These are phyloP conservation scores for Polyploca ridens DNA, from an alignment of 2,888 invertebrate species.

Conservation along the genomic window DNA sequence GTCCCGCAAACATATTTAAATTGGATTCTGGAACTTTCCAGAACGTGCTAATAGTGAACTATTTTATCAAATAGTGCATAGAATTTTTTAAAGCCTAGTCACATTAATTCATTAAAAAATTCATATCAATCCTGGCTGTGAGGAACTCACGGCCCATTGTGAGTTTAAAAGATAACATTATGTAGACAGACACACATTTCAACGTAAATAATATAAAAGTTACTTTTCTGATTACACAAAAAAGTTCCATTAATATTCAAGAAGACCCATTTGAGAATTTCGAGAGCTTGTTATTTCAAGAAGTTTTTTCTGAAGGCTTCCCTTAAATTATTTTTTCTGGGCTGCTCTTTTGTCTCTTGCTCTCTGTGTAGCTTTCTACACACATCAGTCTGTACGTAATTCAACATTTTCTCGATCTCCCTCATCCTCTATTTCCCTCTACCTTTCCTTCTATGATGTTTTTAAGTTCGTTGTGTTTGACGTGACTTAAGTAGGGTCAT, in stretches of 20 bases:
- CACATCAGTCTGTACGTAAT: too few relatives aligned
- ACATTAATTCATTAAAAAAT: too few relatives aligned
- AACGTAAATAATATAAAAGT: neutral
- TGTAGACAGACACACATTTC: neutral
- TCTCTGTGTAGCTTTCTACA: too few relatives aligned
- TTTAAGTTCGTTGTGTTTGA: too few relatives aligned
- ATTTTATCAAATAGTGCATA: constrained; percentile 1
- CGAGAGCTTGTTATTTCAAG: neutral
- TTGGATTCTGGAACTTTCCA: constrained; percentile 6
- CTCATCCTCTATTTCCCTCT: too few relatives aligned
- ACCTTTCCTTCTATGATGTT: too few relatives aligned
- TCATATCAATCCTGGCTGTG: too few relatives aligned
- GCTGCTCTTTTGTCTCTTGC: too few relatives aligned
- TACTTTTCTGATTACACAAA: neutral
- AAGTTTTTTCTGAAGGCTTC: neutral
- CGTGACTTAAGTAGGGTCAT: too few relatives aligned
- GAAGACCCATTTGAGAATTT: neutral
- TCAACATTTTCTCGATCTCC: too few relatives aligned
- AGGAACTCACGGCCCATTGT: too few relatives aligned
- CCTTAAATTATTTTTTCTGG: neutral
- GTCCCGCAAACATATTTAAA: constrained; percentile 5
- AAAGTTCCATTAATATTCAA: neutral
- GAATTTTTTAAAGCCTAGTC: too few relatives aligned
- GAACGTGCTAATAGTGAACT: neutral
- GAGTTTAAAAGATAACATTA: neutral